Evolutionary conservation across 2,888 invertebrate species (phyloP), one percentile per base, ranked within the genome.

Genomic region (Apodemia mormo): DNA sequence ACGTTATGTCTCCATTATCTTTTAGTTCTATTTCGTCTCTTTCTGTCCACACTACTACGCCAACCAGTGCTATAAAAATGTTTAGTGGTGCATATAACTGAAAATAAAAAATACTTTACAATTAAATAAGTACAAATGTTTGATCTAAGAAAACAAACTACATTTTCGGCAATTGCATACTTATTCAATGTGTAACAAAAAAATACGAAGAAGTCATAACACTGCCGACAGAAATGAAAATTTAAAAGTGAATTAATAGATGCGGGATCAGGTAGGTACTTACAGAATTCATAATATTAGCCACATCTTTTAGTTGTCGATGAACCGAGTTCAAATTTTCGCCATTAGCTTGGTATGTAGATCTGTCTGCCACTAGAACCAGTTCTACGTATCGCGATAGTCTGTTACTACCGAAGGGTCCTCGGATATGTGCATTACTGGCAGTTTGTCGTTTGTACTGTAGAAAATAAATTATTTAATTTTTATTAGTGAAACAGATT

Each of bases 11-110:
- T 14, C 98, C 98, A 82, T 98, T 96, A 72, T 95, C 91, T 0
- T 96, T 96, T 74, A 99, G 94, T 37, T 94, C 93, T 76, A 99
- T 98, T 88, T 97, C 96, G 85, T 99, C 98, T 67, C 94, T 89
- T 79, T 98, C 97, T 14, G 95, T 96, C 99, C 99, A 99, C 58
- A 99, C 97, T 73, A 98, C 98, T 40, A 99, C 97, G 43, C 99
- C 99, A 22, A 99, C 98, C 77, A 99, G 92, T 0, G 98, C 98
- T 83, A 99, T 96, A 90, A 97, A 99, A 83, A 99, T 98, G 91
- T 99, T 99, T 72, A 99, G 90, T 0, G 98, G 98, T 61, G 97
- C 95, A 88, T 98, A 99, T 7, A 99, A 95, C 99, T 99, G 93
- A 43, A 94, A 85, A 72, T 5, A 33, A 33, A 33, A 33, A 3